Base-by-base conservation (phyloP, 2,113 vertebrate genomes). In the Bubo bubo region DNA sequence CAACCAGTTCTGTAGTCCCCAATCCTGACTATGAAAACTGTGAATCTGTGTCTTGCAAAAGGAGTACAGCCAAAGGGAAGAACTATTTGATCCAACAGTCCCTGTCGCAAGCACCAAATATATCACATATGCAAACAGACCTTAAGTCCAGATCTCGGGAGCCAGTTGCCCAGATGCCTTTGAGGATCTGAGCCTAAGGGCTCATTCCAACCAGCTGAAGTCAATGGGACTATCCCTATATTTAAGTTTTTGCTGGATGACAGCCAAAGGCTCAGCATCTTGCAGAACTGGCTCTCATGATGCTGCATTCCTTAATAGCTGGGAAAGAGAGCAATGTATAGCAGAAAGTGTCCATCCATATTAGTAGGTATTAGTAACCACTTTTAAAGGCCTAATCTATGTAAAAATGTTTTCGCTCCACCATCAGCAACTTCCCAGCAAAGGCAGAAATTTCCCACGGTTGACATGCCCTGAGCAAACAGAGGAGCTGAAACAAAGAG, bases 151-250 rank as follows among this genome's bases (percentile, higher is more conserved):
- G 92, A 86, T 59, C 88, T 88, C 18, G 4, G 75, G 79, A 96
- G 79, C 67, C 95, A 97, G 94, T 95, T 97, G 96, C 96, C 82
- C 88, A 97, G 82, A 96, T 97, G 96, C 97, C 96, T 97, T 80
- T 88, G 85, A 95, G 92, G 82, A 96, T 96, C 94, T 92, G 82
- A 79, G 96, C 96, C 96, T 90, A 86, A 97, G 96, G 95, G 95
- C 86, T 97, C 97, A 97, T 97, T 97, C 97, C 97, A 97, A 88
- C 85, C 74, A 95, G 92, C 82, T 97, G 96, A 97, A 97, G 97
- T 97, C 88, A 96, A 86, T 90, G 72, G 90, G 95, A 92, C 97
- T 92, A 82, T 95, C 96, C 92, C 97, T 96, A 95, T 97, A 95
- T 97, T 97, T 95, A 97, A 95, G 94, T 95, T 97, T 93, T 97